phyloP scores from a whole-genome alignment of 2,888 invertebrate species.

The Eristalis tenax region DNA sequence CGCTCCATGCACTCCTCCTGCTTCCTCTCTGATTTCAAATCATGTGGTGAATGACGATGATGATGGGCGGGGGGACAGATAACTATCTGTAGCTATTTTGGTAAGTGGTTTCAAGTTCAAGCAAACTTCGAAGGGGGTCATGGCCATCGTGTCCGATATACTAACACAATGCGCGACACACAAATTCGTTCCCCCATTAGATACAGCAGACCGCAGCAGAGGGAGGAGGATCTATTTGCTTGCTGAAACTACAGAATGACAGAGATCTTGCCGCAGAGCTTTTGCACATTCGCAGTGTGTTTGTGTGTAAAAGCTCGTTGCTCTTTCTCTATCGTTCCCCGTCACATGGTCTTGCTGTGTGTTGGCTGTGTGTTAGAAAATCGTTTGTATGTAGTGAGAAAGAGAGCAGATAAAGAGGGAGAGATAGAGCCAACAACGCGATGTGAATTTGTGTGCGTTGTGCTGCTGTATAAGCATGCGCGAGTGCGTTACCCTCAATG shows the following conservation, averaged over 20 bases:
- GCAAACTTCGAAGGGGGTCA: slow-evolving; percentile 59
- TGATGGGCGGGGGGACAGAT: slow-evolving; percentile 3
- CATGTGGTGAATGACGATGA: neutral
- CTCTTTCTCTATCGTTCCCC: slow-evolving; percentile 9
- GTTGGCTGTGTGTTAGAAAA: slow-evolving; percentile 77
- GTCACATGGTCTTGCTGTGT: slow-evolving; percentile 30
- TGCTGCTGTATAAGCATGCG: slow-evolving; percentile 60
- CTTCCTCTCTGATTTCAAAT: neutral
- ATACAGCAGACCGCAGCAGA: neutral
- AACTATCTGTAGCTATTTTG: slow-evolving; percentile 58
- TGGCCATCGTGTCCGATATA: slow-evolving; percentile 39
- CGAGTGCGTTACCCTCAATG: slow-evolving; percentile 73
- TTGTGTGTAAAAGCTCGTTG: slow-evolving; percentile 71
- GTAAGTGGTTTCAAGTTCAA: slow-evolving; percentile 56
- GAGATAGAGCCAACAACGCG: neutral
- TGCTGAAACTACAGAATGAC: slow-evolving; percentile 5
- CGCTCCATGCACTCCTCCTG: neutral
- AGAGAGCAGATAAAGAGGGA: neutral
- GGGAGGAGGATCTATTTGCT: slow-evolving; percentile 22
- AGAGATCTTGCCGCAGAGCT: neutral
- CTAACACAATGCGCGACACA: slow-evolving; percentile 8
- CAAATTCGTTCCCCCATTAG: slow-evolving; percentile 19
- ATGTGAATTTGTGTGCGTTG: slow-evolving; percentile 5
- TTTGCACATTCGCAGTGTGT: neutral
- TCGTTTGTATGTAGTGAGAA: slow-evolving; percentile 62